Percentiles rank a stretch among this genome's conserved stretches.
Evolutionary conservation across 1,140 invertebrate genomes (phyloP).

Genomic region (Mycetomoellerius zeteki): DNA sequence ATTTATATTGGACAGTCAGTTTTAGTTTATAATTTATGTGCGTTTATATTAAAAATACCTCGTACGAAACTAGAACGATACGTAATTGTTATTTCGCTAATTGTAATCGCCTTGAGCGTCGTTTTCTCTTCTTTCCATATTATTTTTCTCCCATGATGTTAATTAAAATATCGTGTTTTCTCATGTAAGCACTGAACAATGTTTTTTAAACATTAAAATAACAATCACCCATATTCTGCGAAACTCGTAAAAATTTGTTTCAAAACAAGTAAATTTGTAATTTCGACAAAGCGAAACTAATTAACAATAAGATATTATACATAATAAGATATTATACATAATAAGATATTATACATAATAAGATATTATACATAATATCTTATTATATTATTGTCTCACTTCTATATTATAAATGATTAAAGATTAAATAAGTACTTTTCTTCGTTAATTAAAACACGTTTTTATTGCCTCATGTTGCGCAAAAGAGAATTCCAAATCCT

Average conservation of each 20-base stretch:
- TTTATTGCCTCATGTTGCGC: not conserved
- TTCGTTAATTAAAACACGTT: not conserved
- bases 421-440: conserved; percentile 12
- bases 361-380: not conserved
- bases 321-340: not conserved
- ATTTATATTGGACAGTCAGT: not conserved
- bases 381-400: not conserved
- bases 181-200: conserved; percentile 16
- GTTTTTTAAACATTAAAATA: conserved; percentile 36
- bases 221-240: conserved; percentile 1
- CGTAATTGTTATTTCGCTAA: conserved; percentile 17
- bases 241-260: not conserved
- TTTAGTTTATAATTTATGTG: not conserved
- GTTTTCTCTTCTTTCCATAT: conserved; percentile 16
- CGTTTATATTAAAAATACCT: not conserved
- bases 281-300: conserved; percentile 1
- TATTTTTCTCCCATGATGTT: not conserved
- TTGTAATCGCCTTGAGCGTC: conserved; percentile 3
- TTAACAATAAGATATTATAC: conserved; percentile 23
- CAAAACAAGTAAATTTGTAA: not conserved
- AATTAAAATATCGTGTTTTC: conserved; percentile 31
- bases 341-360: conserved; percentile 14
- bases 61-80: conserved; percentile 15
- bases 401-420: not conserved
- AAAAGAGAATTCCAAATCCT: not conserved